Conservation (phyloP, 2,113 vertebrate genomes). For the Rhagologus leucostigma region DNA sequence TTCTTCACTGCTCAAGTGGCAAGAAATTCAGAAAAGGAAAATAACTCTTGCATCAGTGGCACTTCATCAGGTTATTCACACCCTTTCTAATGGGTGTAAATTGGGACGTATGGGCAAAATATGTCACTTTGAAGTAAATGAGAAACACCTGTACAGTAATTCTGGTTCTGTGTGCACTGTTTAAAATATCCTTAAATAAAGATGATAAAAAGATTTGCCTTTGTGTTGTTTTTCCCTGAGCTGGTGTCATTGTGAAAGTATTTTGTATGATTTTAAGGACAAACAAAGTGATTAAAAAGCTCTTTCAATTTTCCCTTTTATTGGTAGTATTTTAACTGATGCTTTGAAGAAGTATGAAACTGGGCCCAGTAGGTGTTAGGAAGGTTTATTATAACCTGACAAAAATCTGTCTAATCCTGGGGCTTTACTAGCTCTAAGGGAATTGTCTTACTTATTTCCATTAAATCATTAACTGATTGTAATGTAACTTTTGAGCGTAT, state of each 20-base stretch:
- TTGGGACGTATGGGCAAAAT: not conserved
- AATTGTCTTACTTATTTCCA: slow-evolving; percentile 32
- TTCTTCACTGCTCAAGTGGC: not conserved
- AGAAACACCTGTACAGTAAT: slow-evolving; percentile 5
- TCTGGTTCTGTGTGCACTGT: not conserved
- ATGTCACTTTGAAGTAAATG: slow-evolving; percentile 2
- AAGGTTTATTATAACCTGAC: slow-evolving; percentile 51
- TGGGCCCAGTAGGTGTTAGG: slow-evolving; percentile 42
- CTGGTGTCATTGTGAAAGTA: not conserved
- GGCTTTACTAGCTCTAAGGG: slow-evolving; percentile 21
- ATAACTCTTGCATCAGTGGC: not conserved
- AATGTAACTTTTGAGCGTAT: not conserved
- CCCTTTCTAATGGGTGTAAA: not conserved
- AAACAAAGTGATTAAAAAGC: slow-evolving; percentile 38
- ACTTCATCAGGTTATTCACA: not conserved
- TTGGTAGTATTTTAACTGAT: slow-evolving; percentile 7
- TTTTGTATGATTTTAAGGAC: slow-evolving; percentile 29
- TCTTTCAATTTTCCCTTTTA: slow-evolving; percentile 28
- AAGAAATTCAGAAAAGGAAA: not conserved
- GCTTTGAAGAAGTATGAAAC: slow-evolving; percentile 42
- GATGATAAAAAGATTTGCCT: not conserved
- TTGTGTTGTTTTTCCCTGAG: slow-evolving; percentile 13
- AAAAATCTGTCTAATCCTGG: slow-evolving; percentile 46
- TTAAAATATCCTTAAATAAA: slow-evolving; percentile 36
- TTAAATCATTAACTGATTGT: slow-evolving; percentile 49